A percentile compares a stretch with the other conserved stretches of the same genome.
These are phyloP conservation scores for Trichogramma pretiosum DNA, from an alignment of 1,140 invertebrate genomes.

Conservation along the genomic window DNA sequence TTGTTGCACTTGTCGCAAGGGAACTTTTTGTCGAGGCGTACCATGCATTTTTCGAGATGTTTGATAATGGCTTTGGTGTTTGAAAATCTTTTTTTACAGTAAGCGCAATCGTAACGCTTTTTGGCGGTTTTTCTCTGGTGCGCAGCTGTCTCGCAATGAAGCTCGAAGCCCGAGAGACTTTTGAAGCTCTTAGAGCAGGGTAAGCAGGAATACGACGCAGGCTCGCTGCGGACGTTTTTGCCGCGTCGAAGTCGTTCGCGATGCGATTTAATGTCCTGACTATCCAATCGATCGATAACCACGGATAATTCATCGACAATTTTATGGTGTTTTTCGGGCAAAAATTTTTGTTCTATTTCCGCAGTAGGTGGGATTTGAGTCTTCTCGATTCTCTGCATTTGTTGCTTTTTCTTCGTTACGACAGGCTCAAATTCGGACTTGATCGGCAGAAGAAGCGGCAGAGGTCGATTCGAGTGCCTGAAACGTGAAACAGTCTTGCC, in stretches of 20 bases:
- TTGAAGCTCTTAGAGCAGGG: slow-evolving; percentile 27
- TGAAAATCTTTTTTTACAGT: slow-evolving; percentile 25
- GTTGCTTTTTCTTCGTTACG: slow-evolving; percentile 12
- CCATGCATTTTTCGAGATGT: slow-evolving; percentile 27
- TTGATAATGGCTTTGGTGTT: slow-evolving; percentile 25
- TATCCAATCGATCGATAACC: slow-evolving; percentile 7
- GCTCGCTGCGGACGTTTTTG: slow-evolving; percentile 22
- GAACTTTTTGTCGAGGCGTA: slow-evolving; percentile 36
- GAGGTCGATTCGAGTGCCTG: slow-evolving; percentile 37
- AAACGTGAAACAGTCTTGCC: slow-evolving; percentile 43
- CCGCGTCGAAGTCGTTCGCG: slow-evolving; percentile 11
- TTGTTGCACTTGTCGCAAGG: slow-evolving; percentile 38
- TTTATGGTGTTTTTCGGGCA: too few relatives aligned
- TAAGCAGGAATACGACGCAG: slow-evolving; percentile 34
- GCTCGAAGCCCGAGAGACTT: too few relatives aligned
- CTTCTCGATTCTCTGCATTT: slow-evolving; percentile 8
- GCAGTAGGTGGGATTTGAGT: too few relatives aligned
- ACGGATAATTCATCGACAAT: slow-evolving; percentile 4
- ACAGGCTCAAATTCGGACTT: neutral
- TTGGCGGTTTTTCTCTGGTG: too few relatives aligned
- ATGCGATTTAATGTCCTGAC: neutral
- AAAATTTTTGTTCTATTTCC: too few relatives aligned
- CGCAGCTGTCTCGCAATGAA: too few relatives aligned
- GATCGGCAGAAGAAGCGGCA: too few relatives aligned
- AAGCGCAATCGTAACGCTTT: slow-evolving; percentile 31